Conservation (phyloP, 2,888 invertebrate genomes). For the Altica lythri region DNA sequence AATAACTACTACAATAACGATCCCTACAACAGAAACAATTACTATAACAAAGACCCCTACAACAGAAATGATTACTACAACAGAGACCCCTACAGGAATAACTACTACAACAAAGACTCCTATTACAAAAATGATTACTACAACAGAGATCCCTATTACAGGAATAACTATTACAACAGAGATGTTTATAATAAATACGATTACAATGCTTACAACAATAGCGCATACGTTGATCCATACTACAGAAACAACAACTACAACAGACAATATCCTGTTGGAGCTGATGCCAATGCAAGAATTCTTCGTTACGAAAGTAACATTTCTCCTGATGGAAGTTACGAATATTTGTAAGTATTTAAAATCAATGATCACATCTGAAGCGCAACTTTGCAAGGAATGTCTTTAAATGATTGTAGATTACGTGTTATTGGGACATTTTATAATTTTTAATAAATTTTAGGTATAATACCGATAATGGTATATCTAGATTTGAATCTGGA, state of each 20-base stretch:
- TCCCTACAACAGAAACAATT: slow-evolving; percentile 5
- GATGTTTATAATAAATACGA: too few species aligned
- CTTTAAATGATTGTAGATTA: too few species aligned
- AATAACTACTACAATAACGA: slow-evolving; percentile 10
- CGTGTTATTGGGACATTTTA: too few species aligned
- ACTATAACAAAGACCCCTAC: slow-evolving; percentile 13
- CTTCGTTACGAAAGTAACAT: slow-evolving; percentile 55
- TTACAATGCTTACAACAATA: too few species aligned
- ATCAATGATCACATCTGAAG: too few species aligned
- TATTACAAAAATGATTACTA: slow-evolving; percentile 3
- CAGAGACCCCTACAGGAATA: not conserved
- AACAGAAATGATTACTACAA: slow-evolving; percentile 5
- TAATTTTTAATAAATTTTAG: too few species aligned
- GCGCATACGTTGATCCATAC: too few species aligned
- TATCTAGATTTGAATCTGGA: slow-evolving; percentile 64
- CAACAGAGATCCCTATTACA: too few species aligned
- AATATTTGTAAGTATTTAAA: slow-evolving; percentile 56
- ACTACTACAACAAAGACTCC: not conserved
- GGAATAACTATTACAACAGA: slow-evolving; percentile 9
- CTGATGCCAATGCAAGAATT: slow-evolving; percentile 39
- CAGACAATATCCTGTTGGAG: not conserved
- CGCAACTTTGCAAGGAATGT: too few species aligned
- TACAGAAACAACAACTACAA: not conserved
- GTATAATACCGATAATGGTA: slow-evolving; percentile 66
- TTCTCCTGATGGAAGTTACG: slow-evolving; percentile 59